Evolutionary conservation across 2,888 invertebrate species (phyloP).

Genomic region (Leptinotarsa juncta): DNA sequence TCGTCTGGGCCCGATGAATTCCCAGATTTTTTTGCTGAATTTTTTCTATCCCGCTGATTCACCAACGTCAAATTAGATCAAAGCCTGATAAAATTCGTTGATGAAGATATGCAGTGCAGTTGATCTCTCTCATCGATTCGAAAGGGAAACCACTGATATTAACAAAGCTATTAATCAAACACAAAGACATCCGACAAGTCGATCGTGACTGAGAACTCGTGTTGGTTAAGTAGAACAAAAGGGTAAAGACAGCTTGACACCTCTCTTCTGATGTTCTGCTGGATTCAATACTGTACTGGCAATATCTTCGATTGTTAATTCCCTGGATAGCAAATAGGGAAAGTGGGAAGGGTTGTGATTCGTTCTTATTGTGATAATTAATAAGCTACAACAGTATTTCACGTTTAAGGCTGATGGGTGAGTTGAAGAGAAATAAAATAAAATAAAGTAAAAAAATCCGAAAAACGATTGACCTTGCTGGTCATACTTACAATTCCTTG

Average conservation of each 20-base stretch:
- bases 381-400: too few species aligned
- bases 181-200: conserved; percentile 63
- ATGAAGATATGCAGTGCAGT: conserved; percentile 50
- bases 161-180: conserved; percentile 64
- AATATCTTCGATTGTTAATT: conserved; percentile 18
- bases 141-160: conserved; percentile 55
- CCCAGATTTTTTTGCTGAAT: too few species aligned
- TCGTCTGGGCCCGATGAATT: too few species aligned
- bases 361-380: too few species aligned
- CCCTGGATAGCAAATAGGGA: conserved; percentile 1
- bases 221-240: conserved; percentile 61
- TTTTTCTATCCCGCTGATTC: conserved; percentile 15
- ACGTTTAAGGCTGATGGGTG: too few species aligned
- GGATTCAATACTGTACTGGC: not conserved
- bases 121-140: conserved; percentile 56
- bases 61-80: conserved; percentile 43
- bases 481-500: too few species aligned
- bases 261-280: conserved; percentile 11
- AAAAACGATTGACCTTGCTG: too few species aligned
- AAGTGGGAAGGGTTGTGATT: not conserved
- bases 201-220: conserved; percentile 62
- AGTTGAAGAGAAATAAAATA: too few species aligned
- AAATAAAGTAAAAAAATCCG: too few species aligned
- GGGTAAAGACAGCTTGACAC: conserved; percentile 57
- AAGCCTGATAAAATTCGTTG: conserved; percentile 45